Evolutionary conservation across 2,797 vertebrate genomes (phyloP).

Genomic region (Characodon lateralis): DNA sequence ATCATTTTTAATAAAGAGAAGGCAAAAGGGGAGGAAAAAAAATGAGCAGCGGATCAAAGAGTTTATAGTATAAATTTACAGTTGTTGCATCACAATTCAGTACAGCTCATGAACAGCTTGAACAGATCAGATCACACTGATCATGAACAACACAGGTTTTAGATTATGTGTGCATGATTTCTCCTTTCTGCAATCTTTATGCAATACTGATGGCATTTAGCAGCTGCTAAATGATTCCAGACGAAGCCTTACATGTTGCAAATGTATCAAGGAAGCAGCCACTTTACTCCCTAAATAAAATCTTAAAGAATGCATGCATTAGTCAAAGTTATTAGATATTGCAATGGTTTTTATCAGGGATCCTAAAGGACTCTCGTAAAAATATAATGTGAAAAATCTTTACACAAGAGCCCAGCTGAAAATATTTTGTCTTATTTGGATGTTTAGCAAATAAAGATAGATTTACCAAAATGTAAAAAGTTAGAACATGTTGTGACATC

Average conservation of each 20-base stretch:
- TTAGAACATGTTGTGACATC: background rate
- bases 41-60: too few species aligned
- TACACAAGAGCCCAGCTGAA: background rate
- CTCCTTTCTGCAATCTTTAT: background rate
- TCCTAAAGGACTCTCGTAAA: background rate
- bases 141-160: background rate
- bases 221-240: conserved; percentile 1
- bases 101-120: background rate
- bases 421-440: background rate
- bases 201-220: background rate
- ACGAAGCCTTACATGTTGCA: background rate
- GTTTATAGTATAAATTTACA: too few species aligned
- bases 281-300: background rate
- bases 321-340: background rate
- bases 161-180: background rate
- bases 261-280: background rate
- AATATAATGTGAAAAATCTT: background rate
- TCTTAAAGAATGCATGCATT: background rate
- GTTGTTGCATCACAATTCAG: too few species aligned
- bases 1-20: background rate
- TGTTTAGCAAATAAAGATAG: background rate
- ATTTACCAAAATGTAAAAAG: background rate
- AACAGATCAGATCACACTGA: background rate
- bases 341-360: background rate
- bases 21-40: background rate